Evolutionary conservation across 2,888 invertebrate genomes (phyloP), one percentile per base, ranked within the genome.

Genomic region (Sepiola atlantica): DNA sequence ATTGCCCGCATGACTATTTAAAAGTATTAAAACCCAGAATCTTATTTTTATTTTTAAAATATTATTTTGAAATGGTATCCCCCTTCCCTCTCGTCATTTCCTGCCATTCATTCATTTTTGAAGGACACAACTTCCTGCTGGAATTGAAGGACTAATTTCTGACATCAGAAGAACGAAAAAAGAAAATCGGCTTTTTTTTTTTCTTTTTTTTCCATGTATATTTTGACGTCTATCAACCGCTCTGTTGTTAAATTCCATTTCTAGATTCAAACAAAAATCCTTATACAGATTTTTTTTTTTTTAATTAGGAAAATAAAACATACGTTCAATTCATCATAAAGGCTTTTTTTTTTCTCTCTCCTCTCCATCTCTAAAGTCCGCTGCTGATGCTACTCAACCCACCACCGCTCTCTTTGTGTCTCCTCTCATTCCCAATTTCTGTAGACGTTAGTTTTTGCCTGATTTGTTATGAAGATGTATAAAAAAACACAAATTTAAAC

Each of bases 91-190:
- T 77, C 77, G n/a, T 77, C 77, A n/a, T n/a, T 77, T 77, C 77
- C 77, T 77, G 77, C 77, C 77, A 77, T 77, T 77, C 77, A 77
- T 77, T 12, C n/a, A 77, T 77, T n/a, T 77, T 77, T 77, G n/a
- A 32, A n/a, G 32, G 16, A 57, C 10, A 14, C n/a, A 77, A 77
- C 77, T n/a, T 77, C n/a, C 77, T n/a, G 77, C 77, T 77, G 77
- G n/a, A 77, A 32, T 77, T 32, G 77, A 45, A 45, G 45, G 77
- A 77, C 77, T 14, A 45, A 45, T 16, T 77, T 77, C n/a, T 77
- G 77, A n/a, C 77, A 77, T 77, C n/a, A 77, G 32, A 77, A n/a
- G 77, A 77, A 77, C 77, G 16, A 77, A 77, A 61, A 61, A 32
- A 77, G 16, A 77, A 28, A 61, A 61, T 61, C 61, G 4, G 28